phyloP scores from a whole-genome alignment of 2,888 invertebrate genomes.

The Coelopa pilipes region DNA sequence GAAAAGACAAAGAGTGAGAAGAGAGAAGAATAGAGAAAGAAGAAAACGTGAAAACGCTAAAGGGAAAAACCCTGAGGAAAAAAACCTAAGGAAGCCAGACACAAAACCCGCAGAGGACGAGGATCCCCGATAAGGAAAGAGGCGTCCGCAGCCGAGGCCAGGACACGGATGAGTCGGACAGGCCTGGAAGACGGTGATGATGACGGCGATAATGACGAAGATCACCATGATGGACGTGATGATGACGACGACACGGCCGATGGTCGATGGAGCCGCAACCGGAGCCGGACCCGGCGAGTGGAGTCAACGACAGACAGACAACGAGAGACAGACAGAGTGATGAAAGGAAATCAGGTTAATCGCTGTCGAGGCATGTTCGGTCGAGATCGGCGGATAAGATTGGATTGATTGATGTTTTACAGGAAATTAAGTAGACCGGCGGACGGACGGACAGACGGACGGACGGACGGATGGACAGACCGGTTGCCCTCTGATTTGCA shows the following conservation, averaged over 20 bases:
- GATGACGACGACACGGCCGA: not conserved
- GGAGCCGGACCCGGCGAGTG: not conserved
- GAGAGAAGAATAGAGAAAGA: no score
- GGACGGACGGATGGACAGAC: no score
- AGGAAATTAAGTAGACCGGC: no score
- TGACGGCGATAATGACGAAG: not conserved
- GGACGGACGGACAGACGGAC: no score
- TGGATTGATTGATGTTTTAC: conserved; percentile 28
- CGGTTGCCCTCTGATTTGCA: no score
- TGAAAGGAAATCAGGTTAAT: conserved; percentile 36
- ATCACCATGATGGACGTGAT: not conserved
- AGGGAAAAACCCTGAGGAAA: no score
- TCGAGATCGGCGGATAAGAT: conserved; percentile 33
- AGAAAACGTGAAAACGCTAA: no score
- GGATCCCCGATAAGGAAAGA: no score
- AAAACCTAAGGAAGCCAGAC: no score
- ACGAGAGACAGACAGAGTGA: conserved; percentile 22
- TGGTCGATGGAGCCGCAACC: not conserved
- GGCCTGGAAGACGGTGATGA: conserved; percentile 20
- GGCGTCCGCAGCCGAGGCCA: not conserved
- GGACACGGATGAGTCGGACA: conserved; percentile 7
- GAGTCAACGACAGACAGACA: not conserved
- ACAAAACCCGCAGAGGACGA: no score
- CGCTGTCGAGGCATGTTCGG: conserved; percentile 30
- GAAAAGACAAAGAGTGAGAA: no score